Evolutionary conservation across 2,797 vertebrate species (phyloP), one percentile per base, ranked within the genome.

Genomic region (Crotalus adamanteus): DNA sequence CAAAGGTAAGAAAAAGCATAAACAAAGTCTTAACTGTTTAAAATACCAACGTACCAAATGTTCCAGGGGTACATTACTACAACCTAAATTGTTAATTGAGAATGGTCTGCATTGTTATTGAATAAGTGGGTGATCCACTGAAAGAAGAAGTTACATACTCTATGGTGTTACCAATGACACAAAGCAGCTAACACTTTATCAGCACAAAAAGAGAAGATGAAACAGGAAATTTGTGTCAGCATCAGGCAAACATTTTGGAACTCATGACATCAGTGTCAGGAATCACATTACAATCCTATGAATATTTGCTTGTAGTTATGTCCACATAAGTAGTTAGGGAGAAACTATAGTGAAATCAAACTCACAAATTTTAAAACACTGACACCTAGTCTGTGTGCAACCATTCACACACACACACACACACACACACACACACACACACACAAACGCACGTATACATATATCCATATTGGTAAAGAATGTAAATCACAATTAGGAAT

Each of bases 251-350:
- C 47, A 26, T 18, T 60, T 88, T 31, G 78, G 86, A 78, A 88
- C 78, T 78, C 57, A 63, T 87, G 42, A 83, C n/a, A 37, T 88
- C 90, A 88, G 86, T 83, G 28, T 57, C 90, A 65, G 59, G 63
- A 90, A 90, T 92, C 53, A 65, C 88, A 89, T 37, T 90, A 57
- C 16, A 69, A 55, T 69, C 60, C 26, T 87, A 12, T 57, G 65
- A 63, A 86, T 60, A 83, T 88, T 93, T 83, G 61, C 86, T 91
- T 90, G 13, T 53, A 47, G 22, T 56, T 91, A 88, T 63, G 86
- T 85, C 56, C 60, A 90, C 20, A 6, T 37, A 89, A 63, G 20
- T 65, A 37, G 14, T 47, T 90, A 55, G 47, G 65, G 55, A 22
- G 16, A 61, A 61, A 42, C 3, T 83, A 28, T 13, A 87, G 22